These are phyloP conservation scores for Anhinga anhinga DNA, from an alignment of 2,113 vertebrate genomes.

Conservation along the genomic window DNA sequence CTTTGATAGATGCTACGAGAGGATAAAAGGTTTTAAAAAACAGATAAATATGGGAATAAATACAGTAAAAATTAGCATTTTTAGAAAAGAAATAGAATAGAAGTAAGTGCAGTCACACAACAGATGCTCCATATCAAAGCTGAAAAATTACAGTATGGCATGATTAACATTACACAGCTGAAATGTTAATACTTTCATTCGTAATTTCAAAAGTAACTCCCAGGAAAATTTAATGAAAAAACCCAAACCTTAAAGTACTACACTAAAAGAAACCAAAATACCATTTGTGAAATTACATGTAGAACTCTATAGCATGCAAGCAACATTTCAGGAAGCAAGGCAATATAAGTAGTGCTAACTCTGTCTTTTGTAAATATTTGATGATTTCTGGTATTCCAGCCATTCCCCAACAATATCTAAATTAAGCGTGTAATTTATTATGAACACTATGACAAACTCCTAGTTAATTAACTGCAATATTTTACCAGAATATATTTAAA, in stretches of 20 bases:
- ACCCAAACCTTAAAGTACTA: neutral
- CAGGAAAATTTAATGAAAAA: neutral
- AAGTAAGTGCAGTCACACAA: neutral
- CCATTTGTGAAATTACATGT: neutral
- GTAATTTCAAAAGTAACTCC: neutral
- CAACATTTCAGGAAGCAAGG: neutral
- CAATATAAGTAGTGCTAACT: neutral
- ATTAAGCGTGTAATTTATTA: neutral
- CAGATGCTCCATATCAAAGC: neutral
- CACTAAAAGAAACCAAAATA: neutral
- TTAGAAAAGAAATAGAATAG: neutral
- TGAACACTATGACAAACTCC: neutral
- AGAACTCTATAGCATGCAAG: neutral
- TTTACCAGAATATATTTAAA: neutral
- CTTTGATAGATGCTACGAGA: neutral
- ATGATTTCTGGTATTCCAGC: neutral
- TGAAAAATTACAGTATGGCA: neutral
- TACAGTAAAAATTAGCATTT: neutral
- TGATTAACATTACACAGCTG: neutral
- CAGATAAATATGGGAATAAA: neutral
- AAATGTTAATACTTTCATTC: neutral
- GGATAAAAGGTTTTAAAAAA: neutral
- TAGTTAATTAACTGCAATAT: neutral
- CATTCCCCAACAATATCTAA: neutral
- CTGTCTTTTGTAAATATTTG: neutral